Percentiles rank a stretch among this genome's conserved stretches.
Evolutionary conservation across 2,797 vertebrate species (phyloP).

Genomic region (Sternotherus odoratus): DNA sequence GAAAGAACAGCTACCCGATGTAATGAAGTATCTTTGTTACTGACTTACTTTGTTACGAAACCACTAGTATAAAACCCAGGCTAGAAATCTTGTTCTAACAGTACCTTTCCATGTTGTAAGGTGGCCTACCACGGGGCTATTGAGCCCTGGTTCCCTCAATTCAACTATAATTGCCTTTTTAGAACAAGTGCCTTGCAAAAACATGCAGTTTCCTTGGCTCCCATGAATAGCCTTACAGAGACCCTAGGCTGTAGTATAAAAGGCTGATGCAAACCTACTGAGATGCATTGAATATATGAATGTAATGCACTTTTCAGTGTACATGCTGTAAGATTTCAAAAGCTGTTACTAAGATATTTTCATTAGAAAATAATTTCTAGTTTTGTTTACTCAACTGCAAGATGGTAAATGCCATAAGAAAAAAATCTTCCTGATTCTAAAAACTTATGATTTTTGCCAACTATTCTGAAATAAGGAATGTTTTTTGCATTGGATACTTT

Average conservation of each 20-base stretch:
- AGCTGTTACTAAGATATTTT: background rate
- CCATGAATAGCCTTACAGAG: slow-evolving; percentile 23
- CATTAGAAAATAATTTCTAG: slow-evolving; percentile 1
- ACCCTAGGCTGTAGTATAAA: slow-evolving; percentile 18
- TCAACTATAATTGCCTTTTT: background rate
- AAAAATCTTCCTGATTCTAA: background rate
- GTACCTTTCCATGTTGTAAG: background rate
- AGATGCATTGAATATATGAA: background rate
- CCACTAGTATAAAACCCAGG: background rate
- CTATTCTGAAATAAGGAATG: slow-evolving; percentile 7
- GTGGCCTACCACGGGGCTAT: background rate
- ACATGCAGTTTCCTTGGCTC: slow-evolving; percentile 36
- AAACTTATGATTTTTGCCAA: background rate
- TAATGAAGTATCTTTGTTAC: background rate
- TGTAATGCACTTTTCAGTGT: background rate
- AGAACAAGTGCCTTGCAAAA: slow-evolving; percentile 6
- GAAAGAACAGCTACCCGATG: background rate
- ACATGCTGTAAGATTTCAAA: background rate
- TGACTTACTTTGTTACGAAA: background rate
- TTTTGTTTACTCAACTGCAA: background rate
- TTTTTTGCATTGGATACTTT: background rate
- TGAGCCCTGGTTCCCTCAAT: background rate
- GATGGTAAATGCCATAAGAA: slow-evolving; percentile 3
- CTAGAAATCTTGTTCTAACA: background rate
- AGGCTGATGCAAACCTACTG: background rate